Evolutionary conservation across 2,113 vertebrate genomes (phyloP), one percentile per base, ranked within the genome.

Genomic region (Anoura caudifer): DNA sequence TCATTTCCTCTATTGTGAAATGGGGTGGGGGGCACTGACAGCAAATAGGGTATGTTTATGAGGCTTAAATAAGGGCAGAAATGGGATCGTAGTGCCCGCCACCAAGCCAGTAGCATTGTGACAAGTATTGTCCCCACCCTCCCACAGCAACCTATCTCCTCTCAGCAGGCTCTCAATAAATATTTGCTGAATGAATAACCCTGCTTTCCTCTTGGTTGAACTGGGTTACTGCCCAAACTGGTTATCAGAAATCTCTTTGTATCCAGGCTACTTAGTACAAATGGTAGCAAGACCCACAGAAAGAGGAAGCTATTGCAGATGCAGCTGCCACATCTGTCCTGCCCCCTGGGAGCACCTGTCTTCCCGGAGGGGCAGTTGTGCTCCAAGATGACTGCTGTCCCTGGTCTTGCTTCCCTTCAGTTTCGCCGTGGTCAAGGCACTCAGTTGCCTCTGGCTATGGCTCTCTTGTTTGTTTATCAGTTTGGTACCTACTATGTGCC

Each of bases 101-200:
- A 1, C 45, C 24, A 2, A 0, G 1, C 45, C 38, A 12, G 65
- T 26, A 0, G 22, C 1, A 7, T 17, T 1, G 5, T 15, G 22
- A 0, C 56, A 36, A 1, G 11, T 0, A 1, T 4, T 47, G 43
- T 45, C 31, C 20, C 26, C 3, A 1, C 31, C 47, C 17, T 2
- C 1, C 52, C 0, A 15, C 0, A 0, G 24, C 33, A 31, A 4
- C 56, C 73, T 9, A 33, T 24, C 31, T 45, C 47, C 36, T 33
- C 38, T 20, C 33, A 0, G 19, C 31, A 1, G 24, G 79, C 28
- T 52, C 45, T 79, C 41, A 1, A 0, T 52, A 59, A 33, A 50
- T 72, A 52, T 69, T 69, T 82, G 70, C 50, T 19, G 38, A 52
- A 88, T 61, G 80, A 81, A 12, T 12, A 15, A 72, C 9, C n/a